Base-by-base conservation (phyloP, 1,140 invertebrate species). In the Drosophila pectinifera region DNA sequence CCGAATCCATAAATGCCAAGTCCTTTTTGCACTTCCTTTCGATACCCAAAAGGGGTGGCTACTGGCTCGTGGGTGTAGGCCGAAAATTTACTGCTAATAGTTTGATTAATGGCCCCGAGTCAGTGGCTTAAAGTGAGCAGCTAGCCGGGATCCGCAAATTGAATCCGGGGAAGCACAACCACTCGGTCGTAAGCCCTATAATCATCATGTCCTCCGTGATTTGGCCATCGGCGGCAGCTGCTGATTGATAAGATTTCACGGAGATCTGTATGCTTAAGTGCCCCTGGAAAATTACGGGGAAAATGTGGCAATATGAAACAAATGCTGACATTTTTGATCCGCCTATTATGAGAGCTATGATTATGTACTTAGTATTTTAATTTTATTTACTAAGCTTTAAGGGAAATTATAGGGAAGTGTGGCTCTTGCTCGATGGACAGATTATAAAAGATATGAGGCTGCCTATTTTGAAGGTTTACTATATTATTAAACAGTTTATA, bases 61-160 rank as follows among this genome's bases (percentile, higher is more conserved):
- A 26, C 8, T 26, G 13, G 13, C 1, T 20, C 24, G 64, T 70
- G 61, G 64, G 61, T 68, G 67, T 28, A 48, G 64, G 68, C 41
- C 41, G 65, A 72, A 70, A 75, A 83, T 83, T 78, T 83, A 56
- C 76, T 80, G 88, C 83, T 91, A 91, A 91, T 91, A 91, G 90
- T 91, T 91, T 91, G 90, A 91, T 91, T 91, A 91, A 91, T 91
- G 86, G 90, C 55, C 75, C 57, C 36, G 61, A 75, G 72, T 59
- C 68, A 55, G 36, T 51, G 72, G 72, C 70, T 63, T 53, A 54
- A 83, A 82, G 64, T 82, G 80, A 58, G 31, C 63, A 26, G 53
- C 42, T 14, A 38, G 36, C 36, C 36, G 16, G 57, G 55, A 65
- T 58, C 63, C 55, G 55, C 13, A 46, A 46, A 65, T 46, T 57